Conservation (phyloP, 2,113 vertebrate species). For the Micromys minutus region DNA sequence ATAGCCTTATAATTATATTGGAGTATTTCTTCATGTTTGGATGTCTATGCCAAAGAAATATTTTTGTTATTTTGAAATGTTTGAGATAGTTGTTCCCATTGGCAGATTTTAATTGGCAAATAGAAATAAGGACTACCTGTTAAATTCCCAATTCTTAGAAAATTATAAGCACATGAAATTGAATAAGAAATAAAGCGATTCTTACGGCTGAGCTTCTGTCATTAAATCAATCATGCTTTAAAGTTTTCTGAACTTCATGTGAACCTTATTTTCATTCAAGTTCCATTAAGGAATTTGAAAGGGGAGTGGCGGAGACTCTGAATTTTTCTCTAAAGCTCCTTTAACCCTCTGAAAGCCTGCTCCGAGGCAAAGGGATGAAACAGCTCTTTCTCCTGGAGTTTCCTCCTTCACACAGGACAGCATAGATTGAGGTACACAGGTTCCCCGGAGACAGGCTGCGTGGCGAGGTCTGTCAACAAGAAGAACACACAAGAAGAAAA, state of each 20-base stretch:
- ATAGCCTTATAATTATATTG: constrained; percentile 18
- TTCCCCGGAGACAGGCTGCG: neutral
- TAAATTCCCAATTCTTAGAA: constrained; percentile 68
- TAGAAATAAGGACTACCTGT: constrained; percentile 63
- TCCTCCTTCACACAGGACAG: neutral
- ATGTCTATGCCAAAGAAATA: constrained; percentile 34
- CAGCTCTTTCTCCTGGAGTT: neutral
- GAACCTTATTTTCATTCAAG: constrained; percentile 86
- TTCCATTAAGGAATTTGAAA: constrained; percentile 84
- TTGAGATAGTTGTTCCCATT: constrained; percentile 58
- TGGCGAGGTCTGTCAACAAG: neutral
- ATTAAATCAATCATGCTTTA: constrained; percentile 79
- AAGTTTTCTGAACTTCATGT: constrained; percentile 85
- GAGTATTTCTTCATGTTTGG: constrained; percentile 51
- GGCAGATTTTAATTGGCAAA: constrained; percentile 55
- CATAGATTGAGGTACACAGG: neutral
- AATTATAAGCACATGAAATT: constrained; percentile 72
- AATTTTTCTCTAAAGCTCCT: constrained; percentile 81
- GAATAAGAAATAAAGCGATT: constrained; percentile 51
- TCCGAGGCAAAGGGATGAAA: constrained; percentile 63
- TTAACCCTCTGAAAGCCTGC: constrained; percentile 80
- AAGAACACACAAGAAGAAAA: neutral
- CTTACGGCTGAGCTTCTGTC: constrained; percentile 65
- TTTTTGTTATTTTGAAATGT: constrained; percentile 55
- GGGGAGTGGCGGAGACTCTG: constrained; percentile 80